These are phyloP conservation scores for Sterrhoptilus dennistouni DNA, from an alignment of 2,113 vertebrate genomes.

Conservation along the genomic window DNA sequence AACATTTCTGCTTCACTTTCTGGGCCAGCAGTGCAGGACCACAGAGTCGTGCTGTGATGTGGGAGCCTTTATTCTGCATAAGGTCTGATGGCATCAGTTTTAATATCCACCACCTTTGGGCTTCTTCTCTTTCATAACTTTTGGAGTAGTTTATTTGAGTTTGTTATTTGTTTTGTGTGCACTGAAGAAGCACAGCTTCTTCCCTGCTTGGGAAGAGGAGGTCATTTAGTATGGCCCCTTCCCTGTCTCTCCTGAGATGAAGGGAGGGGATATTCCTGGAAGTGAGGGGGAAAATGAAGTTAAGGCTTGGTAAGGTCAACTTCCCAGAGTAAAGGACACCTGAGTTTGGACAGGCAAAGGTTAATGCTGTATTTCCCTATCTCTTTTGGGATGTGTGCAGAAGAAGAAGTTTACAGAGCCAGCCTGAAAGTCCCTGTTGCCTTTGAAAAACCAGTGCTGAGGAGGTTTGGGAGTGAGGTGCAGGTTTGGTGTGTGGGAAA, in stretches of 20 bases:
- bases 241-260: neutral
- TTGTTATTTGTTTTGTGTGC: neutral
- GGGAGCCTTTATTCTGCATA: neutral
- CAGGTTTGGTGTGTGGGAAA: neutral
- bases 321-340: neutral
- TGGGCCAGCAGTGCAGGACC: neutral
- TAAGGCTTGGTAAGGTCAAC: neutral
- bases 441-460: neutral
- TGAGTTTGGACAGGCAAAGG: neutral
- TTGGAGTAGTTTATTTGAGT: neutral
- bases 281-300: neutral
- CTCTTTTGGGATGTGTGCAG: neutral
- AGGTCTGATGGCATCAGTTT: neutral
- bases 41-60: neutral
- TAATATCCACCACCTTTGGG: neutral
- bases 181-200: neutral
- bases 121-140: neutral
- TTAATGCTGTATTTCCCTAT: neutral
- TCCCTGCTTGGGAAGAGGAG: neutral
- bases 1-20: neutral
- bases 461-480: neutral
- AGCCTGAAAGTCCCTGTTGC: neutral
- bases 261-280: neutral
- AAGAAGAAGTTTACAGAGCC: neutral
- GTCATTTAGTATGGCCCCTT: neutral